A percentile compares a stretch with the other conserved stretches of the same genome.
Conservation (phyloP, 2,888 invertebrate genomes). For the Esperia sulphurella region DNA sequence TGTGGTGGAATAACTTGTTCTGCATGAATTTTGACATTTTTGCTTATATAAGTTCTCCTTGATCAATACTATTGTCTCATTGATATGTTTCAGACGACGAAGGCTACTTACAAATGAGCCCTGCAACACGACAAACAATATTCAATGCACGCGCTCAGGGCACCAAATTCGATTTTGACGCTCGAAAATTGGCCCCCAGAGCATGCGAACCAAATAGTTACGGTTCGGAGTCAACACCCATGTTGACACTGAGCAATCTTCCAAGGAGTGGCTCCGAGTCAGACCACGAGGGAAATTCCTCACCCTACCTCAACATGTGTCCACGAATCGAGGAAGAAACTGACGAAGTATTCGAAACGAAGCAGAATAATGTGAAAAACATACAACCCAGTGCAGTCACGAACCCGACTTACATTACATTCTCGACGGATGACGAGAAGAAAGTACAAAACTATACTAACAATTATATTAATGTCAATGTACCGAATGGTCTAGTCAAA, state of each 20-base stretch:
- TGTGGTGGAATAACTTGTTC: conserved; percentile 1
- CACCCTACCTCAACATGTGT: conserved; percentile 53
- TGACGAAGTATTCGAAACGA: conserved; percentile 62
- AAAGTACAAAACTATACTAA: conserved; percentile 55
- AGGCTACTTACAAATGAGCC: conserved; percentile 82
- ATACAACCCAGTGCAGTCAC: conserved; percentile 49
- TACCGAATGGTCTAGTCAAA: conserved; percentile 71
- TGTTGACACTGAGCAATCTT: conserved; percentile 68
- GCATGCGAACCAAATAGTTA: conserved; percentile 41
- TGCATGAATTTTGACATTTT: not conserved
- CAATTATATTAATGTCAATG: conserved; percentile 56
- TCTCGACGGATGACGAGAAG: conserved; percentile 53
- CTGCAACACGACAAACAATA: conserved; percentile 57
- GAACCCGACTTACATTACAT: conserved; percentile 66
- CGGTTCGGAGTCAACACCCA: conserved; percentile 74
- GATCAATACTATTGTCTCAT: conserved; percentile 7
- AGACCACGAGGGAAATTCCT: conserved; percentile 52
- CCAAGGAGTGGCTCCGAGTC: conserved; percentile 65
- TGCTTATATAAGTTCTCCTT: not conserved
- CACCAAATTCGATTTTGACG: conserved; percentile 75
- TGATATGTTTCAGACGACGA: conserved; percentile 56
- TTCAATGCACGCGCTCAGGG: conserved; percentile 76
- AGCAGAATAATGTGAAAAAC: conserved; percentile 53
- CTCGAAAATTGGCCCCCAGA: conserved; percentile 46
- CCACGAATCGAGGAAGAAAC: conserved; percentile 60